Evolutionary conservation across 2,888 invertebrate genomes (phyloP), one percentile per base, ranked within the genome.

Genomic region (Drosophila falleni): DNA sequence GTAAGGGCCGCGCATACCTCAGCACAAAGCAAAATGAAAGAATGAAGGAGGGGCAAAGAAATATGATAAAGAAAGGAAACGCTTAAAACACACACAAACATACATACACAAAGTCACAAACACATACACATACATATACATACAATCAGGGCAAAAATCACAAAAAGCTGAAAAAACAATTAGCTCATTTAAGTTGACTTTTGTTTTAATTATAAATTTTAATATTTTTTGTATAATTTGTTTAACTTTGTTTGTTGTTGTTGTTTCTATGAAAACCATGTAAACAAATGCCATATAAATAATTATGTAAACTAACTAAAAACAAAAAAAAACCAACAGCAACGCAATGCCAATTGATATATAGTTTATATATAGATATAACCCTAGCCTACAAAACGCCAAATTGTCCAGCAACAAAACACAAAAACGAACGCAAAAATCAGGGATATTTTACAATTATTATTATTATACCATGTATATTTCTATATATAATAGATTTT

Each of bases 331-430:
- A 16, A 37, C 26, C 15, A 70, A 29, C 67, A 78, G 74, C 65
- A 79, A 79, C 81, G 65, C 68, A 75, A 85, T 81, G 83, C 81
- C 86, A 86, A 82, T 80, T 74, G 70, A 77, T 71, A 77, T 49
- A 56, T 61, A 62, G 55, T 60, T 68, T 56, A 69, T 56, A 63
- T 55, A 62, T 49, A 56, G 51, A 56, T 42, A 39, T 69, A 47
- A 68, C 37, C 50, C 44, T 68, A 72, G 71, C 74, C 79, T 76
- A 87, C 66, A 83, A 73, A 79, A 84, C 63, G 78, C 84, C 84
- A 84, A 84, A 84, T 77, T 85, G 80, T 76, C 81, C 81, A 76
- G 61, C 70, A 68, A 72, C 50, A 63, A 62, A 72, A 64, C 55
- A 41, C 31, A 58, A 56, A 67, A 50, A 63, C 23, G 35, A 26